Evolutionary conservation across 2,113 vertebrate genomes (phyloP).

Genomic region (Sander lucioperca): DNA sequence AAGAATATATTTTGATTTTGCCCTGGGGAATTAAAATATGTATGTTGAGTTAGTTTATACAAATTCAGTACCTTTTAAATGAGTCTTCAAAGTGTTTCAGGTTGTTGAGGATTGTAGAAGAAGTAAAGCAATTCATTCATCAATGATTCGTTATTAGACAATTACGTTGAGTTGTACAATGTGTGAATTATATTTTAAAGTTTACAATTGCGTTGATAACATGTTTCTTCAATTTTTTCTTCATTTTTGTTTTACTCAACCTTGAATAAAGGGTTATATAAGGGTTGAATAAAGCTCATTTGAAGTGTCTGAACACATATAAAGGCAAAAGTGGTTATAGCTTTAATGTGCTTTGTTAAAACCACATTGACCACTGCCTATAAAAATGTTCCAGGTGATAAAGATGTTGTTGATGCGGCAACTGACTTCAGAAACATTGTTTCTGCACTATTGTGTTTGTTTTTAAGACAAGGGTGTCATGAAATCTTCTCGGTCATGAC

Average conservation of each 20-base stretch:
- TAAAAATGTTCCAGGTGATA: too few relatives aligned
- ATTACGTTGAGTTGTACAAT: background rate
- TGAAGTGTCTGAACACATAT: background rate
- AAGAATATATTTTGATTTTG: background rate
- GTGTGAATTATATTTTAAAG: too few relatives aligned
- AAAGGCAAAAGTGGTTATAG: background rate
- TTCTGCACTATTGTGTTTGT: too few relatives aligned
- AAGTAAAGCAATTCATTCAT: background rate
- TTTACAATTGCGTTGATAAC: background rate
- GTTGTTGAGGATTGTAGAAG: background rate
- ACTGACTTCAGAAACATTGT: background rate
- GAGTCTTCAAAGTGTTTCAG: background rate
- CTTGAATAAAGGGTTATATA: background rate
- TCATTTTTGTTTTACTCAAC: background rate
- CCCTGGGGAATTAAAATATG: background rate
- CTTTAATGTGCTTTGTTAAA: too few relatives aligned
- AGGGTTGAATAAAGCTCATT: background rate
- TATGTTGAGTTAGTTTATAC: background rate
- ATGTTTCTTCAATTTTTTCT: background rate
- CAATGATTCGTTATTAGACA: background rate
- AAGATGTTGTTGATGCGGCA: too few relatives aligned
- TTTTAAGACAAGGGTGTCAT: too few relatives aligned
- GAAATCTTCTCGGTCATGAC: background rate
- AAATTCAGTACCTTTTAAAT: background rate
- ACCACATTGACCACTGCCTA: too few relatives aligned